Percentiles rank a stretch among this genome's conserved stretches.
Conservation (phyloP, 2,113 vertebrate species). For the Lates calcarifer region DNA sequence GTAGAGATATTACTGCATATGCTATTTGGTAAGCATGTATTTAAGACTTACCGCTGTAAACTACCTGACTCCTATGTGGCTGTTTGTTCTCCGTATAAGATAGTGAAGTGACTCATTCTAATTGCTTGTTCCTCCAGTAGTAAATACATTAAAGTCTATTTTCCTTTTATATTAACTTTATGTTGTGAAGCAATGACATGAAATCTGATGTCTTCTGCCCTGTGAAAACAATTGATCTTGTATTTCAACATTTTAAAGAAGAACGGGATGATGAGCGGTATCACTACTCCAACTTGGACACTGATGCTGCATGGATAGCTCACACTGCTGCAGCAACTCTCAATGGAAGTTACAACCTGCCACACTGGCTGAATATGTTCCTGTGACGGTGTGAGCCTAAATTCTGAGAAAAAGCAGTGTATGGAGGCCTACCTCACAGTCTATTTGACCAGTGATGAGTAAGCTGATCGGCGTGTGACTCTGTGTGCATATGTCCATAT, state of each 20-base stretch:
- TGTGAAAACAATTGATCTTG: not conserved
- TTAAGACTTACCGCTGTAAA: not conserved
- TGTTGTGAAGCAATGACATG: no score
- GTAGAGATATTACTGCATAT: not conserved
- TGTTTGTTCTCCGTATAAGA: not conserved
- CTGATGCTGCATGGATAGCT: constrained; percentile 9
- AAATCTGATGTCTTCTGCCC: not conserved
- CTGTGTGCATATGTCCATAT: no score
- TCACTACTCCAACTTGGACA: constrained; percentile 19
- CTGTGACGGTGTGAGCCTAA: constrained; percentile 15
- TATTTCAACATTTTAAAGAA: not conserved
- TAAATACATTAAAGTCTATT: not conserved
- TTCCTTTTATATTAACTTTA: not conserved
- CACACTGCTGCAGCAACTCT: constrained; percentile 28
- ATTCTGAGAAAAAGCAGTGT: not conserved
- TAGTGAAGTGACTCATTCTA: not conserved
- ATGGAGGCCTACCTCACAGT: not conserved
- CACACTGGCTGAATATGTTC: constrained; percentile 18
- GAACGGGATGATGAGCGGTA: constrained; percentile 23
- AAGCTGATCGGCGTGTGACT: no score
- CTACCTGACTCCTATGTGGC: not conserved
- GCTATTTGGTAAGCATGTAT: no score
- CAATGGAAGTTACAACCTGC: constrained; percentile 36
- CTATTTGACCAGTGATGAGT: no score
- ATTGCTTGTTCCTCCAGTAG: not conserved